Evolutionary conservation across 2,888 invertebrate species (phyloP), one percentile per base, ranked within the genome.

Genomic region (Biston stratarius): DNA sequence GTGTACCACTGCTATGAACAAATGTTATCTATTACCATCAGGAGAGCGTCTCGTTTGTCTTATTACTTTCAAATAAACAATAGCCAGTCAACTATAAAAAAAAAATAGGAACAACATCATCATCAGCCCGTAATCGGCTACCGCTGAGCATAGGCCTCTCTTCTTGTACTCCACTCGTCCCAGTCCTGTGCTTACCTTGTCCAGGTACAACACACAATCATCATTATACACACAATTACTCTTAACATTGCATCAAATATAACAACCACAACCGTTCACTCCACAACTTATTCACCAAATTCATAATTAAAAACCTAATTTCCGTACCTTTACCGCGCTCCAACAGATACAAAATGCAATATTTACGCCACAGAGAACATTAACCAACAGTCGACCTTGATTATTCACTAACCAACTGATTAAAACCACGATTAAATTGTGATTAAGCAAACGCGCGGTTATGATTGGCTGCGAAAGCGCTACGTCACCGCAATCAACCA

Each of bases 351-450:
- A 68, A 73, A 74, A 76, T 78, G 75, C 75, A 79, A 77, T 76
- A 77, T 78, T 76, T 74, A 76, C 53, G 68, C 44, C 63, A 62
- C 53, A 72, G 71, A 73, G 74, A 74, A 73, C 77, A 76, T 79
- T 77, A 74, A 73, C 74, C 76, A 72, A 77, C 75, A 71, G 61
- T 70, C 75, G 71, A 77, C 76, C 77, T 76, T 79, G 81, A 78
- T 82, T 81, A 81, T 49, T 49, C 14, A 48, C 15, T n/a, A 80
- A 75, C 70, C 73, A 65, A 73, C 74, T 24, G 48, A 48, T 59
- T 80, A 79, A 81, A 82, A 73, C 77, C 76, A 73, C 77, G 75
- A 78, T 82, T 80, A 79, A 81, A 82, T 71, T 66, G 75, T 72
- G 73, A 70, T 72, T 61, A 62, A 61, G 61, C 61, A 68, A 71